phyloP scores from a whole-genome alignment of 2,797 vertebrate genomes.

The Chaetodon trifasciatus region DNA sequence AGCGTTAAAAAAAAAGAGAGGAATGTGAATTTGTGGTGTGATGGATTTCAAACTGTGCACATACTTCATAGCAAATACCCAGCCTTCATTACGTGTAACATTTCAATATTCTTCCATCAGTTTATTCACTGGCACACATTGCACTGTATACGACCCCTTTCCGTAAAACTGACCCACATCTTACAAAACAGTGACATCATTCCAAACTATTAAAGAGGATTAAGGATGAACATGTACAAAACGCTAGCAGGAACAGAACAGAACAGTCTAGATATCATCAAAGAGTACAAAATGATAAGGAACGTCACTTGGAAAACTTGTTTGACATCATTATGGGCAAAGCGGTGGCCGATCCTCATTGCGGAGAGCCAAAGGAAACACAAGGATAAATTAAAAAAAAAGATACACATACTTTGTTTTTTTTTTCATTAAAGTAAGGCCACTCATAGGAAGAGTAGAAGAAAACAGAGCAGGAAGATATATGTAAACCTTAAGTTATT shows the following conservation, averaged over 20 bases:
- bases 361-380: constrained; percentile 28
- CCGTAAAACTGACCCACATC: constrained; percentile 17
- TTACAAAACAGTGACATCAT: constrained; percentile 14
- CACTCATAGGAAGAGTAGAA: constrained; percentile 60
- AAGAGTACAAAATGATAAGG: constrained; percentile 54
- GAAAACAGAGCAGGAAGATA: constrained; percentile 34
- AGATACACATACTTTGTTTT: constrained; percentile 10
- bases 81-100: constrained; percentile 39
- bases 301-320: constrained; percentile 46
- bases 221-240: constrained; percentile 34
- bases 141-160: constrained; percentile 6
- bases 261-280: constrained; percentile 7
- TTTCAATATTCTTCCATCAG: constrained; percentile 34
- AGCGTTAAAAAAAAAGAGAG: constrained; percentile 50
- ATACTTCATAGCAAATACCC: constrained; percentile 16
- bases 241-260: constrained; percentile 6
- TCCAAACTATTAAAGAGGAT: constrained; percentile 10
- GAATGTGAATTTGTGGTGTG: constrained; percentile 22
- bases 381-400: constrained; percentile 33
- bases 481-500: constrained; percentile 55
- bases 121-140: constrained; percentile 42
- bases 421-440: constrained; percentile 77
- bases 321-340: constrained; percentile 38
- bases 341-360: constrained; percentile 17
- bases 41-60: constrained; percentile 42